Conservation (phyloP, 2,797 vertebrate genomes). For the Pygocentrus nattereri region DNA sequence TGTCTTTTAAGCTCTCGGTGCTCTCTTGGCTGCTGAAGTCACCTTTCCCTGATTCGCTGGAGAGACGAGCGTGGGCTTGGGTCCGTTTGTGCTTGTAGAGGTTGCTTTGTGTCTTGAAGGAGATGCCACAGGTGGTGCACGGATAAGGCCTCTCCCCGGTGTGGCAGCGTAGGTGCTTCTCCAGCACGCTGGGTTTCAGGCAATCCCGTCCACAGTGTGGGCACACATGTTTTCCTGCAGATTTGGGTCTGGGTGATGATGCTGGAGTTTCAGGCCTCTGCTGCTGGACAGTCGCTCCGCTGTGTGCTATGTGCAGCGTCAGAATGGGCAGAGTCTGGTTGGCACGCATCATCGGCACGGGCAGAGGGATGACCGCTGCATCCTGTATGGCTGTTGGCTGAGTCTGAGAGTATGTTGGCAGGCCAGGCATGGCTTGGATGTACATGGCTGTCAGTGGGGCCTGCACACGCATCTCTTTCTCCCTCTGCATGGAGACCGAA, state of each 20-base stretch:
- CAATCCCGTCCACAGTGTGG: constrained; percentile 93
- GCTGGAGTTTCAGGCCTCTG: constrained; percentile 65
- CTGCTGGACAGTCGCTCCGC: constrained; percentile 81
- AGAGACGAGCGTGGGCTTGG: constrained; percentile 89
- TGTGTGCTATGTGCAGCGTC: constrained; percentile 86
- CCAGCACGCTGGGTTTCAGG: constrained; percentile 94
- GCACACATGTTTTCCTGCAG: constrained; percentile 88
- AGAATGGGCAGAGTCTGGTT: constrained; percentile 83
- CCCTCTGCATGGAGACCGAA: constrained; percentile 70
- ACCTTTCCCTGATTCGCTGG: constrained; percentile 80
- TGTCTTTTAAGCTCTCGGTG: constrained; percentile 71
- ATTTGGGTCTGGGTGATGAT: constrained; percentile 79
- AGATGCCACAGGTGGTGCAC: constrained; percentile 89
- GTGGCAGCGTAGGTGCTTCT: constrained; percentile 97
- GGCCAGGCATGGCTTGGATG: constrained; percentile 83
- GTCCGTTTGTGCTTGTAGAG: constrained; percentile 95
- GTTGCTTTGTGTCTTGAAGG: constrained; percentile 99
- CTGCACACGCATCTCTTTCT: constrained; percentile 78
- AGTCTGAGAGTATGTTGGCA: constrained; percentile 73
- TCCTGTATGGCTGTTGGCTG: constrained; percentile 72
- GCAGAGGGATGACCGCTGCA: constrained; percentile 66
- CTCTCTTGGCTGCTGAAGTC: constrained; percentile 75
- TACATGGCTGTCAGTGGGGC: constrained; percentile 82
- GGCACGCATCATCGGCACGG: constrained; percentile 73
- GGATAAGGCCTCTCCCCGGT: constrained; percentile 96